A percentile compares a stretch with the other conserved stretches of the same genome.
These are phyloP conservation scores for Drosophila repletoides DNA, from an alignment of 1,140 invertebrate genomes.

Conservation along the genomic window DNA sequence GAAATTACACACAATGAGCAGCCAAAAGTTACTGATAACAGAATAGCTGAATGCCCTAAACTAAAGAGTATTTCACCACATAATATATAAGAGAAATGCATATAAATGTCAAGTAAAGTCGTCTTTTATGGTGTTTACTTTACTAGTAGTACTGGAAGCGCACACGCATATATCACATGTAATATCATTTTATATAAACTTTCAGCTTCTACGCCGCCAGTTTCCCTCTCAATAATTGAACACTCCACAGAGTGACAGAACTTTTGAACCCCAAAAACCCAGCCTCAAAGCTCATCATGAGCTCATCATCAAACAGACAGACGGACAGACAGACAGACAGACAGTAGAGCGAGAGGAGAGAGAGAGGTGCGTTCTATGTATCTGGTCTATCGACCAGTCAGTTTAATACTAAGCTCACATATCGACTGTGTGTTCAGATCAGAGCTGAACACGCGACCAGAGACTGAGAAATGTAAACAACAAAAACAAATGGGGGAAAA, in stretches of 20 bases:
- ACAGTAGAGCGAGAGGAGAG: too few species aligned
- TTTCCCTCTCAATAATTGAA: slow-evolving; percentile 33
- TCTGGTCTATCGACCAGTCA: slow-evolving; percentile 23
- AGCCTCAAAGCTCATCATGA: slow-evolving; percentile 29
- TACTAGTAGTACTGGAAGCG: not conserved
- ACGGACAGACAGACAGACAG: too few species aligned
- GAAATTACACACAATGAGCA: slow-evolving; percentile 30
- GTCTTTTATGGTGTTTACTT: too few species aligned
- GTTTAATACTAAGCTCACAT: slow-evolving; percentile 23
- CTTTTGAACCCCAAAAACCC: slow-evolving; percentile 25
- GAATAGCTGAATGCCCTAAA: not conserved
- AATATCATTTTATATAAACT: slow-evolving; percentile 6
- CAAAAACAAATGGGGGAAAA: too few species aligned
- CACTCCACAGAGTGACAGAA: not conserved
- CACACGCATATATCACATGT: slow-evolving; percentile 46
- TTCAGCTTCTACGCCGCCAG: slow-evolving; percentile 48
- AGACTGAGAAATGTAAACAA: slow-evolving; percentile 67
- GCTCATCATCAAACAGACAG: too few species aligned
- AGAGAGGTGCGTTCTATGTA: slow-evolving; percentile 21
- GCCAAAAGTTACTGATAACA: slow-evolving; percentile 18
- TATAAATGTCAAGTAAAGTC: too few species aligned
- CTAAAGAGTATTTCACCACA: not conserved
- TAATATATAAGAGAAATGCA: too few species aligned
- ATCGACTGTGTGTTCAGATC: slow-evolving; percentile 12
- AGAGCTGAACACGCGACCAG: slow-evolving; percentile 59